phyloP scores from a whole-genome alignment of 2,113 vertebrate genomes.

The Prunella fulvescens region DNA sequence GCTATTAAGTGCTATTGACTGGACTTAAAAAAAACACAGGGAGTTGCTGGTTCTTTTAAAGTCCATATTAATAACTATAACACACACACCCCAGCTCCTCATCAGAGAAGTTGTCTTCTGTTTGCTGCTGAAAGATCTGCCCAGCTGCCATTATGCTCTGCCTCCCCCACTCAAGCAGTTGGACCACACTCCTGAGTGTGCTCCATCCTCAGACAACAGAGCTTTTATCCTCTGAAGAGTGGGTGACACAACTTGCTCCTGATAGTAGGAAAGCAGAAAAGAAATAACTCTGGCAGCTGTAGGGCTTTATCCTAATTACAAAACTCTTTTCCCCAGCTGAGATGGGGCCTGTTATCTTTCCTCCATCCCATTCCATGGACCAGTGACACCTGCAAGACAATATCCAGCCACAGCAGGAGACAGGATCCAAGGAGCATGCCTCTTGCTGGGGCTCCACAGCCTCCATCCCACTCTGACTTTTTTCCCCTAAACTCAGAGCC shows the following conservation, averaged over 20 bases:
- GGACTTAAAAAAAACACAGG: not conserved
- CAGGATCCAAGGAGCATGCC: rapidly evolving
- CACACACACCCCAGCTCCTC: not conserved
- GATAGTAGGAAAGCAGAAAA: not conserved
- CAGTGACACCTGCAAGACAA: not conserved
- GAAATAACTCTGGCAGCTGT: not conserved
- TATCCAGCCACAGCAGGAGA: not conserved
- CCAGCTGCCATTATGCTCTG: not conserved
- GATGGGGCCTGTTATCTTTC: not conserved
- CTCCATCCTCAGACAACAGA: not conserved
- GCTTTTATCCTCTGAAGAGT: not conserved
- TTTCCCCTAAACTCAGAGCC: not conserved
- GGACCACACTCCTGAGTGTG: not conserved
- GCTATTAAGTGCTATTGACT: not conserved
- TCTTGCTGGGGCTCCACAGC: not conserved
- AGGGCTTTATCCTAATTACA: not conserved
- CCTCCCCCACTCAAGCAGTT: not conserved
- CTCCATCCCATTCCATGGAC: not conserved
- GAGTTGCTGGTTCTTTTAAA: not conserved
- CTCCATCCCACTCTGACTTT: not conserved
- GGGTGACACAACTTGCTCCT: rapidly evolving
- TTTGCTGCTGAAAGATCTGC: not conserved
- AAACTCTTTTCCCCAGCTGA: not conserved
- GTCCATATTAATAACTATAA: not conserved
- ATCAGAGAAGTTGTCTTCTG: not conserved